phyloP scores from a whole-genome alignment of 1,140 invertebrate genomes.

The Hylyphantes graminicola region DNA sequence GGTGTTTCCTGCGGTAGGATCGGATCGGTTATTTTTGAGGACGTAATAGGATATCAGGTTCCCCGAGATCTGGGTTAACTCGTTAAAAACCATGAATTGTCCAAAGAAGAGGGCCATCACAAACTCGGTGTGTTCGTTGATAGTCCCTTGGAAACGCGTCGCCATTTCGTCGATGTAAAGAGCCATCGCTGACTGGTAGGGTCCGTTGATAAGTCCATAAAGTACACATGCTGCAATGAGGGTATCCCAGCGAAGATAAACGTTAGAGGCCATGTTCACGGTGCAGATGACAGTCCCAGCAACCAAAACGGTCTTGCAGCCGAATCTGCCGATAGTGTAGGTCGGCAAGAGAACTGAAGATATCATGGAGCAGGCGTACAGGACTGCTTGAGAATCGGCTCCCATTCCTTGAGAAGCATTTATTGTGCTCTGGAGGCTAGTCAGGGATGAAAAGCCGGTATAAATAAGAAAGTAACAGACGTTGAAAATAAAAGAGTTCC shows the following conservation, averaged over 20 bases:
- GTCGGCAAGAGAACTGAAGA: conserved; percentile 13
- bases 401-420: conserved; percentile 19
- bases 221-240: conserved; percentile 69
- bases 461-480: conserved; percentile 32
- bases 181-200: conserved; percentile 71
- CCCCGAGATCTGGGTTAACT: conserved; percentile 17
- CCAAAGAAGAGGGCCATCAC: conserved; percentile 40
- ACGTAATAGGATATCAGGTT: conserved; percentile 28
- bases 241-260: conserved; percentile 63
- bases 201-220: conserved; percentile 69
- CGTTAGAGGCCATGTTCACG: conserved; percentile 68
- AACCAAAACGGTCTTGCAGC: conserved; percentile 68
- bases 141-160: neutral
- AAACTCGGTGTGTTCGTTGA: conserved; percentile 7
- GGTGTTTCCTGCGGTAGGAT: neutral
- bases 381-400: conserved; percentile 2
- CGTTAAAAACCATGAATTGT: neutral
- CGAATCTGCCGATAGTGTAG: conserved; percentile 63
- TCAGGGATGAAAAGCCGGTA: conserved; percentile 23
- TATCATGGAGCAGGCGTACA: conserved; percentile 3
- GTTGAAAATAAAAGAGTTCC: neutral
- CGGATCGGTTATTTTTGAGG: conserved; percentile 16
- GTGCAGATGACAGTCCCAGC: conserved; percentile 66
- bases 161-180: conserved; percentile 71
- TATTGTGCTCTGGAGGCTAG: conserved; percentile 41